phyloP scores from a whole-genome alignment of 2,113 vertebrate genomes.

The Hymenochirus boettgeri region DNA sequence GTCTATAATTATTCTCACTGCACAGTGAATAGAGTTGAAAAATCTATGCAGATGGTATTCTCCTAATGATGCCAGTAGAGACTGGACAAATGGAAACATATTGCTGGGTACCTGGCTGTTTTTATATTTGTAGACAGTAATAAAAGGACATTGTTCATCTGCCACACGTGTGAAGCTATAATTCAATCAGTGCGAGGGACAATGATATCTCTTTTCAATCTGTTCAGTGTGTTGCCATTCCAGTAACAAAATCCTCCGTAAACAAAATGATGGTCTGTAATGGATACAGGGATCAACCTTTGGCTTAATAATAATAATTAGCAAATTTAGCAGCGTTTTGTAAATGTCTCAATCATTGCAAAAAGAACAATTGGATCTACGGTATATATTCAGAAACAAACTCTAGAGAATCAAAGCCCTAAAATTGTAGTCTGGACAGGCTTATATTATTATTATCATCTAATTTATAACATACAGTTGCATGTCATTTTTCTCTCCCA shows the following conservation, averaged over 20 bases:
- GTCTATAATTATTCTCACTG: too few species aligned
- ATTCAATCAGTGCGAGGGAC: conserved; percentile 17
- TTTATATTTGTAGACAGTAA: not conserved
- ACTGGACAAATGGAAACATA: not conserved
- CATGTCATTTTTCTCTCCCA: too few species aligned
- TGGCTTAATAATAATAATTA: too few species aligned
- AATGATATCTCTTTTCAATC: not conserved
- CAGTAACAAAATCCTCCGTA: not conserved
- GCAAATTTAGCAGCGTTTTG: too few species aligned
- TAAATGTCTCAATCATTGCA: too few species aligned
- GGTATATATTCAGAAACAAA: too few species aligned
- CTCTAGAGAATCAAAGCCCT: too few species aligned
- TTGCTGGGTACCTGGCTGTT: conserved; percentile 22
- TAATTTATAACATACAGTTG: too few species aligned
- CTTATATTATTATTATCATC: too few species aligned
- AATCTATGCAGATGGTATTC: conserved; percentile 37
- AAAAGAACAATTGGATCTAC: too few species aligned
- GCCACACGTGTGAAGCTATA: conserved; percentile 17
- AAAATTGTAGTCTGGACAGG: too few species aligned
- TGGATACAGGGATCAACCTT: too few species aligned
- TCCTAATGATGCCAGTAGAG: conserved; percentile 27
- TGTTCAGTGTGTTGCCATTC: not conserved
- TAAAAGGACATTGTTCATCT: conserved; percentile 27
- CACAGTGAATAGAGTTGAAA: conserved; percentile 29
- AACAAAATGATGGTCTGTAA: not conserved